Evolutionary conservation across 1,140 invertebrate species (phyloP).

Genomic region (Dolichoris vasculosae): DNA sequence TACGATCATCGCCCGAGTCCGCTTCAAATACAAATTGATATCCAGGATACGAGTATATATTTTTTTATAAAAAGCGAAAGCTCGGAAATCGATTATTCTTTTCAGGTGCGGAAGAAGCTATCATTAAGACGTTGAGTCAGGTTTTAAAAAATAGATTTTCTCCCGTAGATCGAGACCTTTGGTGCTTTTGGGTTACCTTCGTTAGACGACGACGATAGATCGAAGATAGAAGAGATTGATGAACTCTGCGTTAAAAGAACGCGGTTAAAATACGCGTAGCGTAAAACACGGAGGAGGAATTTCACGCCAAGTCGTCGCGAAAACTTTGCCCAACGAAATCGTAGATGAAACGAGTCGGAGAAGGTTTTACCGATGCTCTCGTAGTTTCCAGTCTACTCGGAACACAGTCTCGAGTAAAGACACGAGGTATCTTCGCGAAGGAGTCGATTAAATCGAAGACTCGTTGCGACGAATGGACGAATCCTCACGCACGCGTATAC

Average conservation of each 20-base stretch:
- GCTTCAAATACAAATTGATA: no score
- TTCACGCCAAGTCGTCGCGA: no score
- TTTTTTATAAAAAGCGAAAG: background rate
- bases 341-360: no score
- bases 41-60: background rate
- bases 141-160: slow-evolving; percentile 6
- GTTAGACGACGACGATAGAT: background rate
- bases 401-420: no score
- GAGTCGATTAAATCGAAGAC: background rate
- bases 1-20: background rate
- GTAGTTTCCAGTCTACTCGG: no score
- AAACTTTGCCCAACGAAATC: no score
- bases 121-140: background rate
- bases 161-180: slow-evolving; percentile 12
- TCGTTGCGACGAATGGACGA: background rate
- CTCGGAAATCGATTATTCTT: slow-evolving; percentile 1
- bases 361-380: no score
- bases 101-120: background rate
- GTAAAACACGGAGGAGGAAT: no score
- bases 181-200: no score
- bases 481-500: background rate
- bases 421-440: no score
- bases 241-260: background rate
- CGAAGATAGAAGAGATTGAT: background rate
- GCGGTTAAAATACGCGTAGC: no score